Conservation (phyloP, 2,797 vertebrate species). For the Sebastes nivosus region DNA sequence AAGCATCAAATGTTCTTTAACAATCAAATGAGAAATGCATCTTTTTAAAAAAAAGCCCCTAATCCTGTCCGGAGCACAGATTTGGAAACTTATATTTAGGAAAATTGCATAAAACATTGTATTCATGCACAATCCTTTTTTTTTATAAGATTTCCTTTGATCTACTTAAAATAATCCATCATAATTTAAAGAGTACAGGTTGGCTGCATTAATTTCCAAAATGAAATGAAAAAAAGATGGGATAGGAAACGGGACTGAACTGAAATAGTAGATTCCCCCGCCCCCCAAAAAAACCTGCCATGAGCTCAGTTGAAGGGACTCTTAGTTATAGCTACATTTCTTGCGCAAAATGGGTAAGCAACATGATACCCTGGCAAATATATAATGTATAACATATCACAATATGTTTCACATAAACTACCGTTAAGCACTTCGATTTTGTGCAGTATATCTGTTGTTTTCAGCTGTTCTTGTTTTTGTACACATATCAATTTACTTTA, state of each 20-base stretch:
- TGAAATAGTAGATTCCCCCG: background rate
- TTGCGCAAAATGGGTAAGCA: constrained; percentile 4
- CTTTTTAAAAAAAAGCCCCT: background rate
- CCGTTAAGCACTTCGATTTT: constrained; percentile 53
- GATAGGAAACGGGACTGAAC: constrained; percentile 5
- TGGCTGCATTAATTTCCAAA: constrained; percentile 61
- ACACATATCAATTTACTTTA: constrained; percentile 66
- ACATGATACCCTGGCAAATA: constrained; percentile 19
- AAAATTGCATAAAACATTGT: constrained; percentile 38
- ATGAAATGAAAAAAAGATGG: constrained; percentile 61
- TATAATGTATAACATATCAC: constrained; percentile 20
- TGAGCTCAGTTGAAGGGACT: constrained; percentile 26
- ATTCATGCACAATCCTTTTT: constrained; percentile 57
- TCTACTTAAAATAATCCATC: constrained; percentile 68
- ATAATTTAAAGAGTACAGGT: constrained; percentile 65
- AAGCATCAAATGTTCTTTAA: constrained; percentile 45
- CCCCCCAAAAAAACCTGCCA: background rate
- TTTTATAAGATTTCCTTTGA: constrained; percentile 66
- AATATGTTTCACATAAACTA: constrained; percentile 40
- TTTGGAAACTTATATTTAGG: constrained; percentile 44
- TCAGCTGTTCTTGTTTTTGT: constrained; percentile 55
- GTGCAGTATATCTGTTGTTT: constrained; percentile 35
- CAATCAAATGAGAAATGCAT: constrained; percentile 29
- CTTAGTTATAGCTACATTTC: background rate
- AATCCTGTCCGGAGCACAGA: constrained; percentile 52